Evolutionary conservation across 2,888 invertebrate genomes (phyloP).

Genomic region (Campoletis raptor): DNA sequence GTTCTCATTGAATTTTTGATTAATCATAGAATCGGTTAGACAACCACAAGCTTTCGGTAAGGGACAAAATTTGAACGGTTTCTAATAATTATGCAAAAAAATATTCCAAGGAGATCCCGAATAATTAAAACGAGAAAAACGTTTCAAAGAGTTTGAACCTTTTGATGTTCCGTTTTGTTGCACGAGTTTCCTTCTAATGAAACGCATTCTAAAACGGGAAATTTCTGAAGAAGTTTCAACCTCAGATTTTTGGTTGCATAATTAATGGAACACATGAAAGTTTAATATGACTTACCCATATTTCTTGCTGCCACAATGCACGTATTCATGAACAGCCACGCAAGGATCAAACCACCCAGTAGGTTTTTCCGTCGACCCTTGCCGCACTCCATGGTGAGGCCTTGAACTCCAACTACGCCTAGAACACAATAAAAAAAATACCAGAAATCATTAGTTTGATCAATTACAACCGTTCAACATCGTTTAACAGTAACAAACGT

Average conservation of each 20-base stretch:
- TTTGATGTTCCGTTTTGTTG: background rate
- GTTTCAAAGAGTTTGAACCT: constrained; percentile 70
- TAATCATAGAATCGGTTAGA: background rate
- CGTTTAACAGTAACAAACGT: background rate
- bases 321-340: constrained; percentile 82
- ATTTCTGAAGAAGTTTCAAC: background rate
- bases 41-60: background rate
- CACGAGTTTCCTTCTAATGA: background rate
- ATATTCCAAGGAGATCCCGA: constrained; percentile 68
- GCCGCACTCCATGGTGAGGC: constrained; percentile 84
- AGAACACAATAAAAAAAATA: constrained; percentile 56
- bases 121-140: constrained; percentile 68
- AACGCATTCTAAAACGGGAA: background rate
- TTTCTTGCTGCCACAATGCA: constrained; percentile 81
- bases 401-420: constrained; percentile 83
- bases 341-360: constrained; percentile 81
- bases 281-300: constrained; percentile 78
- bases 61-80: background rate
- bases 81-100: constrained; percentile 31
- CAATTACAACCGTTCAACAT: background rate
- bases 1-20: background rate
- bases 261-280: constrained; percentile 2
- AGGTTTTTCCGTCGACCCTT: constrained; percentile 84
- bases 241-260: background rate
- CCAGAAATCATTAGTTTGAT: background rate